Conservation (phyloP, 2,113 vertebrate genomes). For the Melanotaenia duboulayi region DNA sequence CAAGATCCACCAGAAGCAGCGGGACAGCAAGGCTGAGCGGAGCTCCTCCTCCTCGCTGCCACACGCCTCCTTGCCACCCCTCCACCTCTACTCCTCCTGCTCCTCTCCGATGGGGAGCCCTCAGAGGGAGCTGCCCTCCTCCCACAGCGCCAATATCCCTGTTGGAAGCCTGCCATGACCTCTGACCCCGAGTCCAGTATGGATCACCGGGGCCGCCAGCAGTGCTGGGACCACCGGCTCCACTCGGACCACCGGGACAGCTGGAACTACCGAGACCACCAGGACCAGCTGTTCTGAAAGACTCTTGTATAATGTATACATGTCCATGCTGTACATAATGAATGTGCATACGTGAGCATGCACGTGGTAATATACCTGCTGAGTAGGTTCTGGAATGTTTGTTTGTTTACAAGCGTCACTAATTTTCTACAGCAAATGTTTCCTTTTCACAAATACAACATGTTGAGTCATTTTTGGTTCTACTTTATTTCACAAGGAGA, state of each 20-base stretch:
- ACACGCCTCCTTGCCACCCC: conserved; percentile 32
- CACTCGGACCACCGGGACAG: no score
- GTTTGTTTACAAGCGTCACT: conserved; percentile 93
- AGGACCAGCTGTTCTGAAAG: no score
- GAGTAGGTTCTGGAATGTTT: conserved; percentile 90
- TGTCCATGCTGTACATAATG: conserved; percentile 32
- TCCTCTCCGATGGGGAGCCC: conserved; percentile 86
- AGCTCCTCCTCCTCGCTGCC: conserved; percentile 38
- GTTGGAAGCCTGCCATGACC: neutral
- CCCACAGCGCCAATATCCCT: conserved; percentile 88
- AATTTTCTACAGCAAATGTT: conserved; percentile 92
- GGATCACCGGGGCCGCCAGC: no score
- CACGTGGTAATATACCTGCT: conserved; percentile 89
- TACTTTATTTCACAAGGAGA: no score
- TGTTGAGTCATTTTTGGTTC: conserved; percentile 53
- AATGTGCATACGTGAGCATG: neutral
- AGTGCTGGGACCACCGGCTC: no score
- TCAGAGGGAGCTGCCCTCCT: conserved; percentile 87
- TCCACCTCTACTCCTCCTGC: conserved; percentile 62
- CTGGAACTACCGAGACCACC: no score
- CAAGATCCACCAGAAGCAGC: conserved; percentile 96
- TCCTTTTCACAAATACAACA: conserved; percentile 88
- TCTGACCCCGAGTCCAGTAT: no score
- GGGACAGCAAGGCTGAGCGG: conserved; percentile 88
- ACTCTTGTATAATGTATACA: no score